These are phyloP conservation scores for Crax fasciolata DNA, from an alignment of 2,797 vertebrate genomes.

Conservation along the genomic window DNA sequence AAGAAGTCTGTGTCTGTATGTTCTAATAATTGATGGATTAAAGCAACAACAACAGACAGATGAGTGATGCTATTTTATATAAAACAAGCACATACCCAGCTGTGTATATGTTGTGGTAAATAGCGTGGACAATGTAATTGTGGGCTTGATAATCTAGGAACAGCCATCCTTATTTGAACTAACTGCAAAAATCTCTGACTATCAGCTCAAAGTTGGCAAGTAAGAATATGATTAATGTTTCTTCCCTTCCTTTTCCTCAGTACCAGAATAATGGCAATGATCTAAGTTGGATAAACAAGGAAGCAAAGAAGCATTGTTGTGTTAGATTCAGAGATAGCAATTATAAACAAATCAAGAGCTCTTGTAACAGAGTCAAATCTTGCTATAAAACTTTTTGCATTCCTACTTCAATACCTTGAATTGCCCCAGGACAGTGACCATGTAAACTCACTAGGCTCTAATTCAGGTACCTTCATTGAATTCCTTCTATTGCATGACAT, in stretches of 20 bases:
- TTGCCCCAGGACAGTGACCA: neutral
- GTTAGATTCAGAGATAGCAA: neutral
- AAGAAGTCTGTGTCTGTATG: neutral
- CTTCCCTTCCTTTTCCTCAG: slow-evolving; percentile 63
- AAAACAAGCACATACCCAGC: neutral
- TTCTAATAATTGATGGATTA: neutral
- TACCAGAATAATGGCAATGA: slow-evolving; percentile 21
- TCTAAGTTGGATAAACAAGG: slow-evolving; percentile 45
- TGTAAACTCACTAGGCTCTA: neutral
- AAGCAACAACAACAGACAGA: neutral
- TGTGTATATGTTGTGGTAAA: neutral
- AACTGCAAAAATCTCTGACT: neutral
- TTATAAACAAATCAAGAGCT: neutral
- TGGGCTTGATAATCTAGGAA: neutral
- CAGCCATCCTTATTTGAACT: neutral
- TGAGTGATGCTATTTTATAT: neutral
- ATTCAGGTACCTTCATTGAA: neutral
- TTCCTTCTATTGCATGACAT: neutral
- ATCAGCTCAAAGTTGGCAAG: slow-evolving; percentile 9
- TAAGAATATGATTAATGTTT: slow-evolving; percentile 66
- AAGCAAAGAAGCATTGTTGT: neutral
- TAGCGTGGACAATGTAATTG: neutral
- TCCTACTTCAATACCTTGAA: neutral
- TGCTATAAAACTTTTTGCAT: neutral
- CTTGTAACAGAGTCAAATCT: neutral